phyloP scores from a whole-genome alignment of 2,888 invertebrate species.

The Alloscopus bannaensis region DNA sequence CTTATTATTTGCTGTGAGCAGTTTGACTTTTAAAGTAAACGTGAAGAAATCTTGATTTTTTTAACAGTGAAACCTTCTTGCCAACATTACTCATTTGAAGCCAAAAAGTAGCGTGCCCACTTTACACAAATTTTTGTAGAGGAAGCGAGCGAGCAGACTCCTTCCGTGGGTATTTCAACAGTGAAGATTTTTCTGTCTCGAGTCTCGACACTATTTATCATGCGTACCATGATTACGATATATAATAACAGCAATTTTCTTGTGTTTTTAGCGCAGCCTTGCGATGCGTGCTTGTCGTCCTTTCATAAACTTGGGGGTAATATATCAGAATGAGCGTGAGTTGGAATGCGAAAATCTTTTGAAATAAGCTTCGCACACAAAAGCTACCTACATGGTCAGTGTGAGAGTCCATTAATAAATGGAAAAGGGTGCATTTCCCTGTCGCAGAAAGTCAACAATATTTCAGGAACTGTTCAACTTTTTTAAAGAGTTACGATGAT shows the following conservation, averaged over 20 bases:
- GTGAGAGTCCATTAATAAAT: too few relatives aligned
- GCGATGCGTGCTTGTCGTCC: conserved; percentile 7
- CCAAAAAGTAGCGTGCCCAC: conserved; percentile 1
- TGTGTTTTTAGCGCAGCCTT: conserved; percentile 33
- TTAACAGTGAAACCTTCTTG: conserved; percentile 39
- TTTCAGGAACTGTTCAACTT: too few relatives aligned
- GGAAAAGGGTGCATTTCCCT: too few relatives aligned
- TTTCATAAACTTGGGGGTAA: too few relatives aligned
- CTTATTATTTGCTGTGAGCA: too few relatives aligned
- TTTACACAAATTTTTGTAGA: conserved; percentile 4
- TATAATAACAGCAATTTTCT: conserved; percentile 50
- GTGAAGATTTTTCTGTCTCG: conserved; percentile 40
- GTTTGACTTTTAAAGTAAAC: not conserved
- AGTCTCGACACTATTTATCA: conserved; percentile 60
- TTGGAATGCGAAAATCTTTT: too few relatives aligned
- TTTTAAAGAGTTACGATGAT: too few relatives aligned
- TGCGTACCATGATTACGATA: conserved; percentile 52
- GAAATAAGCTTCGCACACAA: too few relatives aligned
- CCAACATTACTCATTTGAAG: too few relatives aligned
- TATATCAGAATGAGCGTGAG: too few relatives aligned
- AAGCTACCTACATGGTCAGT: too few relatives aligned
- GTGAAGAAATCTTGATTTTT: conserved; percentile 41
- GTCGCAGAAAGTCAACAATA: too few relatives aligned
- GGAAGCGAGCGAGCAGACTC: conserved; percentile 7
- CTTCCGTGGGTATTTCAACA: conserved; percentile 27